Base-by-base conservation (phyloP, 1,140 invertebrate species). In the Aradophagus sp. region DNA sequence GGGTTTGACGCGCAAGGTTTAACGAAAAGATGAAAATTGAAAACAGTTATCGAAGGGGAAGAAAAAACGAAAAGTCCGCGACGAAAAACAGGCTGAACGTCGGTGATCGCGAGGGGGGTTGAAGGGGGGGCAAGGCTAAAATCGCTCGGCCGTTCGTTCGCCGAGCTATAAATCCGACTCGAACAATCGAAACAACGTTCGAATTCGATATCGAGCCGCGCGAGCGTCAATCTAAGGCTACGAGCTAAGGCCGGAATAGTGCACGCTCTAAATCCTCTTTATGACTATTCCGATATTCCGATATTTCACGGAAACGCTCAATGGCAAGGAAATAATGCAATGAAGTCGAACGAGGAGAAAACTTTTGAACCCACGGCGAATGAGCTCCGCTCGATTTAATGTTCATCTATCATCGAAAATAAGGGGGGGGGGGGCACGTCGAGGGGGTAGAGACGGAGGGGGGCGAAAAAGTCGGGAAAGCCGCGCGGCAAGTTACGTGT, bases 251-350 rank as follows among this genome's bases (percentile, higher is more conserved):
- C 44, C 36, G 56, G 61, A 65, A 73, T 67, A 67, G 70, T 44
- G 63, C 70, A 67, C 58, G 63, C 58, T 73, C 70, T 67, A 73
- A 73, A 73, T 73, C 70, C 62, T 73, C 63, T 73, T 73, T 67
- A 73, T 67, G 63, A 73, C 62, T 73, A 67, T 73, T 67, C 70
- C 70, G 52, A 73, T 73, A 73, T 67, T 73, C 61, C 69, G 70
- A 73, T 67, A 73, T 73, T 73, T 73, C 39, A 73, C 70, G 70
- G 58, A 67, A 67, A 73, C 52, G 70, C 36, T 73, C 70, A 73
- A 73, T 73, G 58, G 70, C 63, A 53, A 63, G 58, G 70, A 73
- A 73, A 73, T 73, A 67, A 73, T 73, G 70, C 70, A 67, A 67
- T 66, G 69, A 72, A 72, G 53, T 62, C 56, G 69, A 72, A 66